A percentile compares a stretch with the other conserved stretches of the same genome.
These are phyloP conservation scores for Acanthosepion pharaonis DNA, from an alignment of 2,888 invertebrate species.

Conservation along the genomic window DNA sequence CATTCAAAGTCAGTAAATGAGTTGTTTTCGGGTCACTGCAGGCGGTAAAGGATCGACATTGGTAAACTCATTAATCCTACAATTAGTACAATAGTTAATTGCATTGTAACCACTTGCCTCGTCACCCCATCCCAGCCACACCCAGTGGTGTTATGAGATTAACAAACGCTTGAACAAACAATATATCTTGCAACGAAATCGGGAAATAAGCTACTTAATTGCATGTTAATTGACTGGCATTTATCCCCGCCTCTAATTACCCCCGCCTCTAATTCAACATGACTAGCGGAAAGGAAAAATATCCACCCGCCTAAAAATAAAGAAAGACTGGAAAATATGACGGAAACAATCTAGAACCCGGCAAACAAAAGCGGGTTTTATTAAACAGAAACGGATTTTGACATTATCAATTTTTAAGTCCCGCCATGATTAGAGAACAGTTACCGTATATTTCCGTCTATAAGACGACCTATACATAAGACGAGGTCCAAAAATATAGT, in stretches of 20 bases:
- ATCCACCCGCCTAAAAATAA: too few relatives aligned
- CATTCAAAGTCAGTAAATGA: neutral
- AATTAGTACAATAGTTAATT: constrained; percentile 4
- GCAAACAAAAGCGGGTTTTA: too few relatives aligned
- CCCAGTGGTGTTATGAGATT: neutral
- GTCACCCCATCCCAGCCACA: neutral
- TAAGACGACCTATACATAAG: too few relatives aligned
- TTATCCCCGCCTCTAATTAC: neutral
- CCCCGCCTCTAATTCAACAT: neutral
- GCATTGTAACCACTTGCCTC: neutral
- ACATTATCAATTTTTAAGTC: too few relatives aligned
- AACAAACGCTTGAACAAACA: neutral
- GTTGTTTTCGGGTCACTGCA: neutral
- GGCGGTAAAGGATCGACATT: neutral
- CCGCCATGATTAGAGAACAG: too few relatives aligned
- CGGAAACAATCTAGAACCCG: too few relatives aligned
- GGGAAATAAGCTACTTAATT: neutral
- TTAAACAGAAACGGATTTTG: too few relatives aligned
- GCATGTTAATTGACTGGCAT: neutral
- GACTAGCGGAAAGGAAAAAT: neutral
- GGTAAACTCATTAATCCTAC: neutral
- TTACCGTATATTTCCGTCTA: too few relatives aligned
- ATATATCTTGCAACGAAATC: neutral
- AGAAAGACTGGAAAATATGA: too few relatives aligned
- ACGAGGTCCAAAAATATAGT: too few relatives aligned